Evolutionary conservation across 2,113 vertebrate genomes (phyloP), one percentile per base, ranked within the genome.

Genomic region (Protomyctophum bolini): DNA sequence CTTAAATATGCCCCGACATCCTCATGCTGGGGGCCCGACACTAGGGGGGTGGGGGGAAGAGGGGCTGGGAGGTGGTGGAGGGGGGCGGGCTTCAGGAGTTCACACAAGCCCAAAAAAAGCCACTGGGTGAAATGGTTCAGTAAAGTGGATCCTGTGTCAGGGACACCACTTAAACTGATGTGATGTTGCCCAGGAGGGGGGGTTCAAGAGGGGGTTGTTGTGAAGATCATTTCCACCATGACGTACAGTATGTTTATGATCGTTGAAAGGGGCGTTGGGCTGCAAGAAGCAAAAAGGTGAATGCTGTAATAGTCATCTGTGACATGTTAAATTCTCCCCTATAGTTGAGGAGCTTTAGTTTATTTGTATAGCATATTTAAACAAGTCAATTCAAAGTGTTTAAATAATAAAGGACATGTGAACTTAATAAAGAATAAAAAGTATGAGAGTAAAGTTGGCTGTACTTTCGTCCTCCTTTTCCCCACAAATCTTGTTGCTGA

Each of bases 101-200:
- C 87, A 85, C 83, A 89, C 85, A 93, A 93, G 87, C 75, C 93
- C 92, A 93, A 94, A 94, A 93, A 93, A 93, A 91, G 86, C 83
- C 90, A 88, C 83, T 82, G 58, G 68, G 84, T 77, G 81, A 89
- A 91, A 91, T 75, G 81, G 59, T 67, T 61, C 73, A 75, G 81
- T 76, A 86, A 90, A 90, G 80, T 88, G 83, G 82, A 85, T 87
- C 80, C 73, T 78, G 74, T 79, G 88, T 79, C 77, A 76, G 46
- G 52, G 87, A 84, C 28, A 51, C 81, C 86, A 85, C 72, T 76
- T 41, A 88, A 77, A 92, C 69, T 77, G 77, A 77, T 81, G 72
- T 79, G 72, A 81, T 80, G 81, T 79, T 86, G 70, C 77, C 78
- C 70, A 66, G 73, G 80, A 77, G 50, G 80, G 41, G 50, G 73